A percentile compares a stretch with the other conserved stretches of the same genome.
Conservation (phyloP, 2,113 vertebrate species). For the Anarhynchus alexandrinus region DNA sequence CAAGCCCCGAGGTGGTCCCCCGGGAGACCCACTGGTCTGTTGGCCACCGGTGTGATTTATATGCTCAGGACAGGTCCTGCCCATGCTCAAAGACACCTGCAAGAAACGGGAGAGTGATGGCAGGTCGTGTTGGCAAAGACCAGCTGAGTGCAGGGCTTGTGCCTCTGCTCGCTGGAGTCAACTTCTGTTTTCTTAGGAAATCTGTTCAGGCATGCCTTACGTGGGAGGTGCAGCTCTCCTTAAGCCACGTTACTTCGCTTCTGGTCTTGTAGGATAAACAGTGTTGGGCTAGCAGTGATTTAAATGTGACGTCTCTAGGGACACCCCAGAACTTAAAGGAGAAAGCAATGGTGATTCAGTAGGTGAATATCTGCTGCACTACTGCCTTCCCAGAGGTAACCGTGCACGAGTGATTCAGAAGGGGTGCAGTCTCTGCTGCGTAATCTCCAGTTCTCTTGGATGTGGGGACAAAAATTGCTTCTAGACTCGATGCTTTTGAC, state of each 20-base stretch:
- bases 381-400: not conserved
- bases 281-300: rapidly evolving
- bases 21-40: not conserved
- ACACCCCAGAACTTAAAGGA: not conserved
- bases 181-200: rapidly evolving
- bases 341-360: not conserved
- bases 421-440: not conserved
- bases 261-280: not conserved
- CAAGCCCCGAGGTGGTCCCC: not conserved
- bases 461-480: not conserved
- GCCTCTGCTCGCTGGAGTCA: not conserved
- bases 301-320: not conserved
- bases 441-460: not conserved
- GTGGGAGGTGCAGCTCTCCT: not conserved
- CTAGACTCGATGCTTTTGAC: not conserved
- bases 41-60: rapidly evolving
- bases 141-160: rapidly evolving
- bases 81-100: rapidly evolving
- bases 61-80: not conserved
- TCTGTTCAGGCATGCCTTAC: not conserved
- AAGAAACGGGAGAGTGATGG: rapidly evolving
- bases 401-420: rapidly evolving
- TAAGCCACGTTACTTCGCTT: rapidly evolving
- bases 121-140: too few species aligned
- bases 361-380: rapidly evolving